Evolutionary conservation across 2,113 vertebrate species (phyloP).

Genomic region (Lontra canadensis): DNA sequence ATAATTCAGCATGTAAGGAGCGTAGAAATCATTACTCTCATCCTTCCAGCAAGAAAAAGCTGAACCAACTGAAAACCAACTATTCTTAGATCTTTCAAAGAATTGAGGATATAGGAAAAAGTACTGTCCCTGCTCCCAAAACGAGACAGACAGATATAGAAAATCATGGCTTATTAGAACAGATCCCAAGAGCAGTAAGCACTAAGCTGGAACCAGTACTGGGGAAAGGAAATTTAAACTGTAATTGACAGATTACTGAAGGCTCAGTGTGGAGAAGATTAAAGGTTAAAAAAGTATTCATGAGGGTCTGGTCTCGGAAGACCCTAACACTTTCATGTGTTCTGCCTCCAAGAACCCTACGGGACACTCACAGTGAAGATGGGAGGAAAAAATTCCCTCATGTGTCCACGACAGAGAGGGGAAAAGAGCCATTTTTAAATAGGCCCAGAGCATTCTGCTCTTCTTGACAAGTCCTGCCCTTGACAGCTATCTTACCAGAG

Average conservation of each 20-base stretch:
- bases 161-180: background rate
- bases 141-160: background rate
- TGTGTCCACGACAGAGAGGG: background rate
- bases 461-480: background rate
- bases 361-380: background rate
- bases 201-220: background rate
- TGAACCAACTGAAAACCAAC: background rate
- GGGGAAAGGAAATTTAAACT: background rate
- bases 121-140: background rate
- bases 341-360: background rate
- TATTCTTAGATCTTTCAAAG: background rate
- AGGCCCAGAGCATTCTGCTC: background rate
- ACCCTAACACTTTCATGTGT: background rate
- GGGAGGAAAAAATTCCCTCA: background rate
- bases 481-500: background rate
- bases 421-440: background rate
- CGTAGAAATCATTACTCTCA: background rate
- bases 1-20: background rate
- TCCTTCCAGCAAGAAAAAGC: background rate
- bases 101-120: background rate
- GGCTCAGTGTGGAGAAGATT: background rate
- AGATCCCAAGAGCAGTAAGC: too few relatives aligned
- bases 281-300: background rate
- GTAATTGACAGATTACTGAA: background rate
- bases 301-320: too few relatives aligned